Conservation (phyloP, 2,888 invertebrate species). For the Ectemnius cavifrons region DNA sequence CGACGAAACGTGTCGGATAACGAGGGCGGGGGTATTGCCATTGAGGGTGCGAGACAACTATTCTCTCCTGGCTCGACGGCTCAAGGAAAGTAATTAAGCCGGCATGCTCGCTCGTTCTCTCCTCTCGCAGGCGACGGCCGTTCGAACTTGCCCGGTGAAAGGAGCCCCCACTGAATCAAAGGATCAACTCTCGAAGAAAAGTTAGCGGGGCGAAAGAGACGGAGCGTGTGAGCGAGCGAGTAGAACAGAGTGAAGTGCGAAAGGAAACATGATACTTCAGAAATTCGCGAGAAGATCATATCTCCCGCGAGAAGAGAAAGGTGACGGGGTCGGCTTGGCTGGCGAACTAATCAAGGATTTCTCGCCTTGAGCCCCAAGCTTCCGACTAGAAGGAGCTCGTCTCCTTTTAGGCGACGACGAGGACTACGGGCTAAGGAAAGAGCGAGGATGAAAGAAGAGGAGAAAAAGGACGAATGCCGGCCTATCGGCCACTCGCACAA, state of each 20-base stretch:
- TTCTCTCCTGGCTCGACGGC: slow-evolving; percentile 18
- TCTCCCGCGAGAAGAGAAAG: slow-evolving; percentile 51
- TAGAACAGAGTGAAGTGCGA: slow-evolving; percentile 29
- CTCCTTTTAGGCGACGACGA: slow-evolving; percentile 63
- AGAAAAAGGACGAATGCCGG: slow-evolving; percentile 51
- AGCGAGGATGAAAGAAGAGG: slow-evolving; percentile 54
- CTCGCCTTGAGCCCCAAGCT: slow-evolving; percentile 59
- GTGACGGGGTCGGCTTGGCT: slow-evolving; percentile 36
- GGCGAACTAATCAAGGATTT: slow-evolving; percentile 67
- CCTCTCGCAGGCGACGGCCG: slow-evolving; percentile 13
- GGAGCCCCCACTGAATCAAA: slow-evolving; percentile 56
- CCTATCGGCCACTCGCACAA: slow-evolving; percentile 50
- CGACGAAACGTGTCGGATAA: slow-evolving; percentile 37
- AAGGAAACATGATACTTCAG: slow-evolving; percentile 65
- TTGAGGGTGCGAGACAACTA: slow-evolving; percentile 6
- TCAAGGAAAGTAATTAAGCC: slow-evolving; percentile 57
- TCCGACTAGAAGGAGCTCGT: slow-evolving; percentile 45
- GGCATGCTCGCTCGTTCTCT: slow-evolving; percentile 2
- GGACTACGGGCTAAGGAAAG: not conserved
- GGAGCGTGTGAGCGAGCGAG: not conserved
- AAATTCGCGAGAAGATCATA: slow-evolving; percentile 63
- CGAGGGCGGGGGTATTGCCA: too few relatives aligned
- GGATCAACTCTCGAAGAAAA: slow-evolving; percentile 58
- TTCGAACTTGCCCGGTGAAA: not conserved
- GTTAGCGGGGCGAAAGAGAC: not conserved